Conservation (phyloP, 2,113 vertebrate genomes). For the Mandrillus leucophaeus region DNA sequence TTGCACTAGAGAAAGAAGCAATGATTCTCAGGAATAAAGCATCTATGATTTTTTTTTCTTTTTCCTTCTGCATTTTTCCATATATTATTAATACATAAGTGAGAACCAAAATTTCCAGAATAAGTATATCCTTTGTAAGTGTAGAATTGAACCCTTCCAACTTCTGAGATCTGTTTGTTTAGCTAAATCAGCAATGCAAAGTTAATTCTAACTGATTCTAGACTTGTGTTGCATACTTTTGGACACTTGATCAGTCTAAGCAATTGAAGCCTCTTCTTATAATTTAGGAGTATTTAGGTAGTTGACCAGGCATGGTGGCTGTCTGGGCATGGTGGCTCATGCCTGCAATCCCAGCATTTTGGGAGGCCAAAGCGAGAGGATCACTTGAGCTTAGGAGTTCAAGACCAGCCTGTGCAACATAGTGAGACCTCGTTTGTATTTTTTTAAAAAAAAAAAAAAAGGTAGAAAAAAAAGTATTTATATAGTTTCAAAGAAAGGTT, state of each 20-base stretch:
- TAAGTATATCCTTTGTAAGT: background rate
- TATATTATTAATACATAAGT: background rate
- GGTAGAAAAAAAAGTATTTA: background rate
- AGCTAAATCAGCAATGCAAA: background rate
- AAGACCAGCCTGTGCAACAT: background rate
- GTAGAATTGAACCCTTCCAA: background rate
- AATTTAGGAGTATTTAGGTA: constrained; percentile 4
- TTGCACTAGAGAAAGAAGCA: background rate
- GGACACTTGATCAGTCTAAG: background rate
- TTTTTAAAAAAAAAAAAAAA: too few species aligned
- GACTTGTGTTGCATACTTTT: background rate
- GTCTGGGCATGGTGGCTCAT: background rate
- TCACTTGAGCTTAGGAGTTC: background rate
- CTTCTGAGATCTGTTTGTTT: constrained; percentile 22
- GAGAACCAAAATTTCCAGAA: background rate
- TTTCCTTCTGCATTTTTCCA: constrained; percentile 8
- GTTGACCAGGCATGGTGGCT: background rate
- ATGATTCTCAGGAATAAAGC: background rate
- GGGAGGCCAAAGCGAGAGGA: background rate
- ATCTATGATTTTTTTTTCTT: background rate
- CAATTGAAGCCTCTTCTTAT: constrained; percentile 11
- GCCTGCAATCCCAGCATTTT: background rate
- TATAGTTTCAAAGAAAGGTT: background rate
- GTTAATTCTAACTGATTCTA: background rate
- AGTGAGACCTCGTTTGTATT: background rate